These are phyloP conservation scores for Cerceris ruficornis DNA, from an alignment of 2,888 invertebrate genomes.

Conservation along the genomic window DNA sequence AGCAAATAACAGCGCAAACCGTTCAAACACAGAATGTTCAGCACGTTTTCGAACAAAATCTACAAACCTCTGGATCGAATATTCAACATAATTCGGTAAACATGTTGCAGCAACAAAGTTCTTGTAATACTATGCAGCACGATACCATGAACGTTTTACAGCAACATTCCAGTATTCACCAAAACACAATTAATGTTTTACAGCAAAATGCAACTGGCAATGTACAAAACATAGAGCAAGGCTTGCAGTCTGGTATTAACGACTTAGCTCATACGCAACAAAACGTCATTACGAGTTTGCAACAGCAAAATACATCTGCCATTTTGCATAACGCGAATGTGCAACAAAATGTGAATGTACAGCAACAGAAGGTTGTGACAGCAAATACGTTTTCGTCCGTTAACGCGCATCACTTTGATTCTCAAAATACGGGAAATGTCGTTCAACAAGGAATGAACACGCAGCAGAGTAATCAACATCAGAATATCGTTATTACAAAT, in stretches of 20 bases:
- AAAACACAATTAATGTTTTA: slow-evolving; percentile 73
- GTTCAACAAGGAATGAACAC: slow-evolving; percentile 63
- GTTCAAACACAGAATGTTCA: slow-evolving; percentile 77
- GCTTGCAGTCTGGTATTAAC: slow-evolving; percentile 66
- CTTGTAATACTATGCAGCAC: slow-evolving; percentile 72
- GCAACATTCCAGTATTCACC: slow-evolving; percentile 70
- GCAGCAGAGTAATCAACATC: slow-evolving; percentile 73
- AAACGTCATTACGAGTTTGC: slow-evolving; percentile 61
- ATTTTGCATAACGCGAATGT: slow-evolving; percentile 64
- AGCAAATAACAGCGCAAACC: slow-evolving; percentile 75
- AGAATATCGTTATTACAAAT: slow-evolving; percentile 77
- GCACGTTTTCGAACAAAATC: slow-evolving; percentile 77
- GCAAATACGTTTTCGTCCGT: slow-evolving; percentile 64
- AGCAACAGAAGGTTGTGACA: slow-evolving; percentile 64
- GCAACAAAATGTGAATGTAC: slow-evolving; percentile 69
- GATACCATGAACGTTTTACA: slow-evolving; percentile 69
- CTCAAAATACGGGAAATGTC: slow-evolving; percentile 58
- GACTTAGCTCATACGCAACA: slow-evolving; percentile 70
- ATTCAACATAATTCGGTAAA: slow-evolving; percentile 68
- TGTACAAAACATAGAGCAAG: slow-evolving; percentile 70
- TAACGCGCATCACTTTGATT: slow-evolving; percentile 63
- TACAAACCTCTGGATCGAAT: slow-evolving; percentile 68
- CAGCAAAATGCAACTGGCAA: slow-evolving; percentile 72
- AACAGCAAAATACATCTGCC: slow-evolving; percentile 63
- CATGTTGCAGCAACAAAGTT: slow-evolving; percentile 67